Evolutionary conservation across 2,888 invertebrate genomes (phyloP), one percentile per base, ranked within the genome.

Genomic region (Trachelus troglodyta): DNA sequence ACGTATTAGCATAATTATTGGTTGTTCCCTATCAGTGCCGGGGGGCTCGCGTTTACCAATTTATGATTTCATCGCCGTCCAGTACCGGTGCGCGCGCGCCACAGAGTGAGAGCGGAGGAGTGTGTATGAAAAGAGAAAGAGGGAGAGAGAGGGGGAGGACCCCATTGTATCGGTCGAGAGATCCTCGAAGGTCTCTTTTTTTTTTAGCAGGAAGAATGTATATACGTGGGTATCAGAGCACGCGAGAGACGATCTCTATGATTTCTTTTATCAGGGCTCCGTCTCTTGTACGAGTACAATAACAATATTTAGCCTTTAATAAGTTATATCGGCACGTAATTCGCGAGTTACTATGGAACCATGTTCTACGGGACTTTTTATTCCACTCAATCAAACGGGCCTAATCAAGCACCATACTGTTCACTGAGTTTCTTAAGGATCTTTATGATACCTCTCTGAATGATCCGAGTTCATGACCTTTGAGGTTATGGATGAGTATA

Each of bases 1-100:
- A 86, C 86, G 87, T 88, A 89, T 89, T 89, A 89, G 87, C 89
- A 89, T 89, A 89, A 89, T 89, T 89, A 89, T 87, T 89, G 89
- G 89, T 89, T 89, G 88, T 83, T 86, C 85, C 85, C 89, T 89
- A 89, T 89, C 89, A 89, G 87, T 87, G 89, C 89, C 89, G 86
- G 89, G 86, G 89, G 89, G 87, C 87, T 84, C 84, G 85, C 86
- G 87, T 89, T 86, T 85, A 82, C 88, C 89, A 87, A 89, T 89
- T 89, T 89, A 89, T 89, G 89, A 89, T 89, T 89, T 89, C 89
- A 89, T 88, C 87, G 89, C 87, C 85, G 85, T 86, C 76, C 69
- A 75, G 75, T 75, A 78, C 81, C 74, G 77, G 74, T 71, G 71
- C 71, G 71, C 71, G 71, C 33, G 34, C 35, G 74, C 35, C 34